Evolutionary conservation across 2,113 vertebrate species (phyloP), one percentile per base, ranked within the genome.

Genomic region (Amia ocellicauda): DNA sequence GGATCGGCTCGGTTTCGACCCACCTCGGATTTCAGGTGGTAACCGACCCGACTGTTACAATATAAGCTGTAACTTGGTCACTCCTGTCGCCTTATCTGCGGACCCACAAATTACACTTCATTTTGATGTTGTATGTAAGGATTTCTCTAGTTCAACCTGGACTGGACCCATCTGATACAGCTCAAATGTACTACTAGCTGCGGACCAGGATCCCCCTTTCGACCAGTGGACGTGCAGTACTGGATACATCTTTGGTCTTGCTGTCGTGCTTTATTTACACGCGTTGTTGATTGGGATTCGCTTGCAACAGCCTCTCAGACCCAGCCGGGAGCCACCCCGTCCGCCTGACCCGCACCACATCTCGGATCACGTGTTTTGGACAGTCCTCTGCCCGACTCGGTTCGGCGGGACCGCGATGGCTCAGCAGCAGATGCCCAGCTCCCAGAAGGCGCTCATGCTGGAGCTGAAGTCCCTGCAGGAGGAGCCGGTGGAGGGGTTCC

Each of bases 351-450:
- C 10, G 31, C 22, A 36, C 22, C 28, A 3, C 14, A 31, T 20
- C 17, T 16, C 20, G 23, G 9, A 13, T 19, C 24, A 27, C 60
- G 43, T 53, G 63, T 71, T 72, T 68, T 72, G 79, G 74, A 74
- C n/a, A 4, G 8, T 8, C 9, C 13, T 47, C 13, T 8, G 13
- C 1, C 2, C 43, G 43, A 16, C 14, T 14, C 43, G 43, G 29
- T 13, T 20, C 54, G 75, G 72, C 77, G 60, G 76, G 68, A 74
- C 72, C 47, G 74, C 52, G 81, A 94, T 94, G 93, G 95, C 95
- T 79, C 94, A 97, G 86, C 94, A 97, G 87, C 91, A 94, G 78
- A 96, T 94, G 90, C 95, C 95, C 68, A 94, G 92, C 78, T 98
- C 94, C 8, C 95, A 96, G 86, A 97, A 98, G 78, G 95, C 95